Evolutionary conservation across 2,888 invertebrate species (phyloP).

Genomic region (Pegoplata infirma): DNA sequence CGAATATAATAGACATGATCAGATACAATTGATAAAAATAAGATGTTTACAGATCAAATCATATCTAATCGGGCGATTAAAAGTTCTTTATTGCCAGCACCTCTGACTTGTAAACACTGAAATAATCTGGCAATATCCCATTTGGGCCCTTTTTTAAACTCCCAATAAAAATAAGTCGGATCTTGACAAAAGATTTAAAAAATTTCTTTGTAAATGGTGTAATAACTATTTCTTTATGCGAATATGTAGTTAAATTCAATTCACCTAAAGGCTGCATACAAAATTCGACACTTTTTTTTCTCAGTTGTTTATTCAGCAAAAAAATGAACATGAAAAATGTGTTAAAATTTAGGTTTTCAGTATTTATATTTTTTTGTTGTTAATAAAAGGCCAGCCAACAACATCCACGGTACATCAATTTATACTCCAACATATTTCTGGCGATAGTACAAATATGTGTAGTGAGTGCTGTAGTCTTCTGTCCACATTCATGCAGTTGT

Average conservation of each 20-base stretch:
- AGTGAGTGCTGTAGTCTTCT: neutral
- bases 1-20: too few relatives aligned
- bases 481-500: neutral
- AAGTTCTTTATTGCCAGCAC: too few relatives aligned
- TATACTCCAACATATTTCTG: neutral
- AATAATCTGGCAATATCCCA: too few relatives aligned
- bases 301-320: slow-evolving; percentile 2
- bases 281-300: slow-evolving; percentile 37
- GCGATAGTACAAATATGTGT: neutral
- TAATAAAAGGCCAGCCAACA: slow-evolving; percentile 27
- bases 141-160: too few relatives aligned
- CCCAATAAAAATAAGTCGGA: neutral
- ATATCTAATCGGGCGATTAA: too few relatives aligned
- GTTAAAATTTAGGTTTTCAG: slow-evolving; percentile 39
- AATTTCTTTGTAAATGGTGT: neutral
- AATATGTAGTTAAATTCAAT: neutral
- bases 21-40: too few relatives aligned
- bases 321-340: slow-evolving; percentile 51
- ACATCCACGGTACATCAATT: slow-evolving; percentile 6
- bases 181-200: neutral
- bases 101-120: too few relatives aligned
- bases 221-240: too few relatives aligned
- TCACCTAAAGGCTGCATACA: slow-evolving; percentile 29
- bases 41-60: too few relatives aligned
- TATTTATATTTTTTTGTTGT: too few relatives aligned